Evolutionary conservation across 1,140 invertebrate genomes (phyloP), one percentile per base, ranked within the genome.

Genomic region (Papilio aristodemus): DNA sequence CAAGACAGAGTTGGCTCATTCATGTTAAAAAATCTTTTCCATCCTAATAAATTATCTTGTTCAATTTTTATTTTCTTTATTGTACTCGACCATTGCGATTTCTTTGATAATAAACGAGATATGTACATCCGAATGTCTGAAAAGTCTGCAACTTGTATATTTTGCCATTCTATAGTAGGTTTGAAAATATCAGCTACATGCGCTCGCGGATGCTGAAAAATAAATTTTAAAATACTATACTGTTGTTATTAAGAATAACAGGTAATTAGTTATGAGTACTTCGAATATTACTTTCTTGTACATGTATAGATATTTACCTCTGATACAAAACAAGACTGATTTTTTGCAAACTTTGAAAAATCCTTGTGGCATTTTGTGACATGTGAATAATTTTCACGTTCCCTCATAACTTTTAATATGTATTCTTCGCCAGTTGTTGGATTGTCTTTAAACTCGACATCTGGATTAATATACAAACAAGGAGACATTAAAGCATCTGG

Each of bases 91-190:
- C 77, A 81, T 27, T 75, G 37, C 27, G 77, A 74, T 71, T 77
- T 83, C 41, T 84, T 83, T 14, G 72, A 67, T 46, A 71, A 62
- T 50, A 87, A 68, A 27, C 80, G 70, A 60, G 80, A 80, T 68
- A 91, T 78, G 69, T 89, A 85, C 81, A 85, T 85, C 60, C 87
- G 74, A 11, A 82, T 68, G 22, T 87, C 81, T 37, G 86, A 89
- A 70, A 90, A 91, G 50, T 91, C 85, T 32, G 87, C 85, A 39
- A 90, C 83, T 83, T 90, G 87, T 17, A 91, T 81, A 66, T 91
- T 89, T 80, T 91, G 87, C 87, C 87, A 91, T 76, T 91, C 89
- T 72, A 86, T 84, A 50, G 89, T 90, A 36, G 87, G 87, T 80
- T 87, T 84, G 39, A 91, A 70, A 71, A 74, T 81, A 27, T 85